These are phyloP conservation scores for Clarias macrocephalus DNA, from an alignment of 2,113 vertebrate species.

Conservation along the genomic window DNA sequence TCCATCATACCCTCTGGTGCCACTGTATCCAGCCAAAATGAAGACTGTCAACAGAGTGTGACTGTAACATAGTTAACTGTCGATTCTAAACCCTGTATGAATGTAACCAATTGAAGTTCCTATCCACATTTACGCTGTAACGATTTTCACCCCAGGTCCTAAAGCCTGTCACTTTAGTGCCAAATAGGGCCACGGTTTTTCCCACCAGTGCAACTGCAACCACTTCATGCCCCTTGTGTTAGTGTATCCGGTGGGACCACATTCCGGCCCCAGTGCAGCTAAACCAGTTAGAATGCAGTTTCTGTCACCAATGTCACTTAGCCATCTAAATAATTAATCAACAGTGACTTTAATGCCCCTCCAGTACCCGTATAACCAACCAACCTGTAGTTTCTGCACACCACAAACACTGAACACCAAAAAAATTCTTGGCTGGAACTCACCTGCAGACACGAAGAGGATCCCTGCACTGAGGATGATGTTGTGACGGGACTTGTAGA, in stretches of 20 bases:
- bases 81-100: neutral
- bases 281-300: neutral
- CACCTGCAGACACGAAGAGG: constrained; percentile 88
- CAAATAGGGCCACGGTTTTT: too few species aligned
- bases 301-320: neutral
- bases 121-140: too few species aligned
- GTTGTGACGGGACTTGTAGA: constrained; percentile 91
- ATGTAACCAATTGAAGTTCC: neutral
- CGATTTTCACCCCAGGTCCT: too few species aligned
- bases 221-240: too few species aligned
- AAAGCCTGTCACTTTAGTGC: too few species aligned
- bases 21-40: neutral
- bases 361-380: neutral
- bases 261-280: neutral
- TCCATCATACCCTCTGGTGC: too few species aligned
- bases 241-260: neutral
- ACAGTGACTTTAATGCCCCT: too few species aligned
- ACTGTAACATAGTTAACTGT: neutral
- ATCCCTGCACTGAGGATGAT: constrained; percentile 89
- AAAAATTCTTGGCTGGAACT: constrained; percentile 4
- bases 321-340: too few species aligned
- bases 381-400: neutral
- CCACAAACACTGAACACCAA: neutral
- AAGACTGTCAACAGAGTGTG: neutral
- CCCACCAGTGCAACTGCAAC: neutral